Conservation (phyloP, 2,797 vertebrate genomes). For the Halcyon badia region DNA sequence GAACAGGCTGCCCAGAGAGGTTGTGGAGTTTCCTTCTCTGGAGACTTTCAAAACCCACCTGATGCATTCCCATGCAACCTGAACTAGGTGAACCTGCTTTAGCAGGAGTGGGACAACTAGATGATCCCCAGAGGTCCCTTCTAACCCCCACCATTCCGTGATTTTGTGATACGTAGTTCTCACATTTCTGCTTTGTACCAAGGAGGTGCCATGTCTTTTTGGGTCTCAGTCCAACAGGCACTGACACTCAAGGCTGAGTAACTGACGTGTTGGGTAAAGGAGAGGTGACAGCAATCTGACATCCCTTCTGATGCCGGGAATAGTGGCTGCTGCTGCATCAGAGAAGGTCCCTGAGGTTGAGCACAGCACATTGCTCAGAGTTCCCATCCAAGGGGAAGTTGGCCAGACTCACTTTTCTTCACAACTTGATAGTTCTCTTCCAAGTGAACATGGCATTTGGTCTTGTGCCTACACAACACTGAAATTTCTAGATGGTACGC, state of each 20-base stretch:
- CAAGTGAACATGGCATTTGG: accelerated
- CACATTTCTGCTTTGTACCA: neutral
- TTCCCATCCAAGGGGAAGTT: accelerated
- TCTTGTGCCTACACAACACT: neutral
- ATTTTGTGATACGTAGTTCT: neutral
- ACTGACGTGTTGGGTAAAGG: neutral
- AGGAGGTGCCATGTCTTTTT: neutral
- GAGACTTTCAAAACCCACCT: too few relatives aligned
- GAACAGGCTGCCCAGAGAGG: neutral
- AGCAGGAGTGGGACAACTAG: neutral
- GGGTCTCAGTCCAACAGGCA: neutral
- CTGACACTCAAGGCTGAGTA: neutral
- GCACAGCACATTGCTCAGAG: accelerated
- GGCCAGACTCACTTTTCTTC: neutral
- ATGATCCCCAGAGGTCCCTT: neutral
- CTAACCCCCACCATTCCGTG: neutral
- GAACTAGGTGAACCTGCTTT: too few relatives aligned
- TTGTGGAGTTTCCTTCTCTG: too few relatives aligned
- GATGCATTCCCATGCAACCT: too few relatives aligned
- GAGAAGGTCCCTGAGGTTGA: accelerated
- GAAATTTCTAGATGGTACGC: neutral
- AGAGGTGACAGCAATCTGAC: neutral
- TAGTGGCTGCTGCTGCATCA: neutral
- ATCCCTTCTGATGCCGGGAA: neutral
- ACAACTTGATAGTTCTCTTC: neutral